Evolutionary conservation across 2,797 vertebrate species (phyloP), one percentile per base, ranked within the genome.

Genomic region (Sebastes aleutianus): DNA sequence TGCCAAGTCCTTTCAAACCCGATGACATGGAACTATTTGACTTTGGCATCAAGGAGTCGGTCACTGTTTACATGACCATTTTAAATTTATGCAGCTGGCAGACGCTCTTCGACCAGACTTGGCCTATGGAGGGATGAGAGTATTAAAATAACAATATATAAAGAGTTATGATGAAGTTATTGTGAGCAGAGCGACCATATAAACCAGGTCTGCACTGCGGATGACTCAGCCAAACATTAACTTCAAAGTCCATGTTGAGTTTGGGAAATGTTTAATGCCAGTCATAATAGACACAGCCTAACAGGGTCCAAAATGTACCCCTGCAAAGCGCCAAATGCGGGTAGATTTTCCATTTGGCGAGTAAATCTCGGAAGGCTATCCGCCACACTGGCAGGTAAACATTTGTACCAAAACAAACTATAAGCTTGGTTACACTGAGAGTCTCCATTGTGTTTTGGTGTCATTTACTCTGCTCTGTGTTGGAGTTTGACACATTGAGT

Each of bases 21-120:
- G 22, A 85, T 85, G 66, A 91, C 87, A 85, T 86, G 70, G 53
- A 89, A 77, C 78, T 80, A 77, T 89, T 88, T 85, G 82, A 85
- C 87, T 90, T 87, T 86, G 84, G 78, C 83, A 83, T 80, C 27
- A 64, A 83, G 64, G 59, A 85, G 77, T 20, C 14, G 14, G 36
- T 27, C 64, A 66, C 39, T 66, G 64, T 47, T 47, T 66, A 47
- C 64, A 65, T 73, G 78, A 69, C 76, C 79, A 75, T 85, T 85
- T 91, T 79, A 70, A 74, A 81, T 89, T 69, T 73, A 79, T 88
- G 81, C 82, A 68, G 67, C 69, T 89, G 84, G 69, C 79, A 73
- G 76, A 47, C 63, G 78, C n/a, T 59, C 73, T 85, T 84, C 70
- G 57, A 76, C 75, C 65, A 76, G 70, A 74, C 73, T 76, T 88